Base-by-base conservation (phyloP, 1,140 invertebrate genomes). In the Ips nitidus region DNA sequence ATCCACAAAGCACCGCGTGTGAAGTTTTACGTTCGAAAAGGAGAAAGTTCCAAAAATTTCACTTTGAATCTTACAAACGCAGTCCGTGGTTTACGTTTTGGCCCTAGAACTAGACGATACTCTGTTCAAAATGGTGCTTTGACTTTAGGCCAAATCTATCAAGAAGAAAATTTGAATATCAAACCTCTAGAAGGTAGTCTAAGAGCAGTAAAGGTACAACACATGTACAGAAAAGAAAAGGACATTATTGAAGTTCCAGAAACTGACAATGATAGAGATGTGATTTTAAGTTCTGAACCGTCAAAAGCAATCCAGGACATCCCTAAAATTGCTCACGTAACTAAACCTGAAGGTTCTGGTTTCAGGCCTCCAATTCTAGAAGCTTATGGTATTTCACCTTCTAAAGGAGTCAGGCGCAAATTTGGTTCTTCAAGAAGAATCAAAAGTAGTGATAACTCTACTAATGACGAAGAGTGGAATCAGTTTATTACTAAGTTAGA, bases 401-500 rank as follows among this genome's bases (percentile, higher is more conserved):
- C 67, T 2, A 64, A 58, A n/a, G 59, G 22, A 1, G 37, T 5
- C 8, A 41, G 69, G 4, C 53, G 41, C 41, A 57, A 42, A n/a
- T 59, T 70, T 22, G 69, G 53, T 6, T 59, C 61, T 55, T 47
- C 70, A 36, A 67, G 67, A 58, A 58, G 43, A 47, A 4, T 5
- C 37, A 41, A 59, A 22, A 3, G 0, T 8, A 41, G 5, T 59
- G 38, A 6, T 7, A n/a, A 41, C 5, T 6, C 42, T 4, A 36
- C 39, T 7, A n/a, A 70, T 40, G 71, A 75, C 66, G 73, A 73
- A 56, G 71, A 75, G 50, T 75, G 75, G 74, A 70, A 72, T 5
- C 47, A 75, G 45, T 77, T 77, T 60, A 69, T 76, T 45, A 53
- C 57, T 2, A 75, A 77, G 63, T 64, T 77, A 8, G 72, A 77